Conservation (phyloP, 2,888 invertebrate species). For the Calliphora vomitoria region DNA sequence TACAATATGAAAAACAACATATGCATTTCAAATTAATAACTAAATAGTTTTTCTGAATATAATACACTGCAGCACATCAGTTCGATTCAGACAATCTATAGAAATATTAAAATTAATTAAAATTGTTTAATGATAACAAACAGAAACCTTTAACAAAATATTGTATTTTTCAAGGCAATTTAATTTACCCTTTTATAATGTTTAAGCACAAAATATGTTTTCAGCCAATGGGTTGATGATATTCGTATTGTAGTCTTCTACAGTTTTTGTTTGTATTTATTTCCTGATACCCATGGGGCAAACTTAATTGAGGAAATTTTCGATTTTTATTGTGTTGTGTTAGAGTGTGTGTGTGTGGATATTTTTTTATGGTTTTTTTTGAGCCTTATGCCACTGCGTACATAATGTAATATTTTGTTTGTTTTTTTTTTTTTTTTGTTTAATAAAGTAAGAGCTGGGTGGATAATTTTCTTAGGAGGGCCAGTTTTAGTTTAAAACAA, state of each 20-base stretch:
- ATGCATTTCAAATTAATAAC: slow-evolving; percentile 3
- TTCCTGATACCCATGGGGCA: slow-evolving; percentile 73
- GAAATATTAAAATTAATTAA: slow-evolving; percentile 43
- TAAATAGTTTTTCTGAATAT: not conserved
- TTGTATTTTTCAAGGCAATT: slow-evolving; percentile 12
- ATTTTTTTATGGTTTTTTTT: slow-evolving; percentile 14
- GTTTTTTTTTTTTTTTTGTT: not conserved
- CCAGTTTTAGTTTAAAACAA: not conserved
- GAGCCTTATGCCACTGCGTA: slow-evolving; percentile 34
- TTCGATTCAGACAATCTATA: not conserved
- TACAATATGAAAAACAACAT: slow-evolving; percentile 6
- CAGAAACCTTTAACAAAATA: not conserved
- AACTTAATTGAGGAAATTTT: slow-evolving; percentile 76
- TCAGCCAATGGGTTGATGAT: slow-evolving; percentile 34
- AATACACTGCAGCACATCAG: no score
- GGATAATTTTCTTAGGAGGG: not conserved
- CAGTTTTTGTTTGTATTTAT: slow-evolving; percentile 43
- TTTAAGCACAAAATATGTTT: slow-evolving; percentile 15
- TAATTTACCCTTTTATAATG: slow-evolving; percentile 28
- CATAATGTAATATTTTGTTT: slow-evolving; percentile 42
- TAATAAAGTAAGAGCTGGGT: not conserved
- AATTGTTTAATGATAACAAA: not conserved
- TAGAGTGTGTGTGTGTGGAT: not conserved
- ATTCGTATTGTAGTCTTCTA: not conserved
- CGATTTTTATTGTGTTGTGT: slow-evolving; percentile 66